Conservation (phyloP, 2,113 vertebrate genomes). For the Corydoras sp. region DNA sequence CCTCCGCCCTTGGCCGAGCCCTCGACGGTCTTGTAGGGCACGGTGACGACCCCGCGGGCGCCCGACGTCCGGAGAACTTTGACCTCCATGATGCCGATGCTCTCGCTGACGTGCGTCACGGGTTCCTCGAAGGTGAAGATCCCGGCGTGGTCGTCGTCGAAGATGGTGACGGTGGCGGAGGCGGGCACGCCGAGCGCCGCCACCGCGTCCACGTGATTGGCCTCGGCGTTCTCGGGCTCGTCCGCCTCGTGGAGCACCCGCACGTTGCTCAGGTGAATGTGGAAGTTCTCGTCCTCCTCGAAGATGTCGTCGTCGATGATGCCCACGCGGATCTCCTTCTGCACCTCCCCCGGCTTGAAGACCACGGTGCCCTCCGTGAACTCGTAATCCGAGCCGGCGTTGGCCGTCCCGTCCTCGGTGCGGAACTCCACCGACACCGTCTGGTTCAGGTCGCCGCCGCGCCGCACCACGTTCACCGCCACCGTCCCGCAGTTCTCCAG, state of each 20-base stretch:
- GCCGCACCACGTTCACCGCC: slow-evolving; percentile 80
- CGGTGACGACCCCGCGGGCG: slow-evolving; percentile 85
- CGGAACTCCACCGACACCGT: slow-evolving; percentile 87
- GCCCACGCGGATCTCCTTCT: slow-evolving; percentile 91
- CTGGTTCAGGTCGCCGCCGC: slow-evolving; percentile 84
- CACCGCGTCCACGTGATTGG: slow-evolving; percentile 70
- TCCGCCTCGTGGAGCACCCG: slow-evolving; percentile 72
- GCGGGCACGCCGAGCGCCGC: slow-evolving; percentile 80
- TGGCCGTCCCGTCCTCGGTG: slow-evolving; percentile 94
- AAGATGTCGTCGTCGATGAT: slow-evolving; percentile 98
- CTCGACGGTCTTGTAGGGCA: slow-evolving; percentile 94
- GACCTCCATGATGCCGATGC: slow-evolving; percentile 93
- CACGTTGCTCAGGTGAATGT: slow-evolving; percentile 88
- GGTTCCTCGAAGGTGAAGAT: slow-evolving; percentile 98
- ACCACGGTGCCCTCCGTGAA: slow-evolving; percentile 92
- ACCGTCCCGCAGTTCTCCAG: slow-evolving; percentile 97
- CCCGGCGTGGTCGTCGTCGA: slow-evolving; percentile 95
- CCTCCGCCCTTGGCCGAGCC: slow-evolving; percentile 87
- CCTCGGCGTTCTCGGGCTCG: slow-evolving; percentile 59
- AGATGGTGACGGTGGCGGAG: slow-evolving; percentile 92
- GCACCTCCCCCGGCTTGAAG: slow-evolving; percentile 89
- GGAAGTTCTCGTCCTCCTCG: slow-evolving; percentile 97
- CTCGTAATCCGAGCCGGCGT: slow-evolving; percentile 95
- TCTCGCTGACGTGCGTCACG: slow-evolving; percentile 87
- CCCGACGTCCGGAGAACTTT: slow-evolving; percentile 96